These are phyloP conservation scores for Phocoena sinus DNA, from an alignment of 2,113 vertebrate genomes.

Conservation along the genomic window DNA sequence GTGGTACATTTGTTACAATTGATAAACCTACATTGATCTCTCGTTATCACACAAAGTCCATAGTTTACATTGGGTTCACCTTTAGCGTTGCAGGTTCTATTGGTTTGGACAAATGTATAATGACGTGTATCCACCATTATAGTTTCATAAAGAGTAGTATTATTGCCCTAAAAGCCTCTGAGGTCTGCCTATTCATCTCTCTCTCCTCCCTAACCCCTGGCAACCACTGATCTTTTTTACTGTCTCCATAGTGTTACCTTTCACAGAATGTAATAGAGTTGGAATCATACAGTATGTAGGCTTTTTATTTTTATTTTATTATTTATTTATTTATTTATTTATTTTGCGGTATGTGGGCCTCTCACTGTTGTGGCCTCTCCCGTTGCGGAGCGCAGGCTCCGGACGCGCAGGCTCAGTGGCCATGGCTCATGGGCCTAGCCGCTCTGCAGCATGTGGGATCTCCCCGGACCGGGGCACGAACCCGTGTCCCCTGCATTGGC, in stretches of 20 bases:
- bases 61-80: background rate
- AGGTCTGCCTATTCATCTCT: background rate
- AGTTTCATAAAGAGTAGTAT: background rate
- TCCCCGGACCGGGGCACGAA: no score
- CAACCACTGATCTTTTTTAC: background rate
- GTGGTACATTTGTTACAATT: background rate
- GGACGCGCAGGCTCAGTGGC: no score
- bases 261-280: background rate
- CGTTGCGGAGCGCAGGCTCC: no score
- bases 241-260: background rate
- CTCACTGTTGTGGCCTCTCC: no score
- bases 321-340: no score
- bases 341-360: no score
- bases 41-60: background rate
- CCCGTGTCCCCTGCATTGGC: no score
- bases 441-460: no score
- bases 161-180: background rate
- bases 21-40: background rate
- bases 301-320: background rate
- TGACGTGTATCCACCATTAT: background rate
- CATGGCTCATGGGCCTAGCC: no score
- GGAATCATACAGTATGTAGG: background rate
- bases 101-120: background rate
- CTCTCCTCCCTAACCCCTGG: background rate
- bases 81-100: background rate